A percentile compares a stretch with the other conserved stretches of the same genome.
phyloP scores from a whole-genome alignment of 2,113 vertebrate species.

The Pelmatolapia mariae region DNA sequence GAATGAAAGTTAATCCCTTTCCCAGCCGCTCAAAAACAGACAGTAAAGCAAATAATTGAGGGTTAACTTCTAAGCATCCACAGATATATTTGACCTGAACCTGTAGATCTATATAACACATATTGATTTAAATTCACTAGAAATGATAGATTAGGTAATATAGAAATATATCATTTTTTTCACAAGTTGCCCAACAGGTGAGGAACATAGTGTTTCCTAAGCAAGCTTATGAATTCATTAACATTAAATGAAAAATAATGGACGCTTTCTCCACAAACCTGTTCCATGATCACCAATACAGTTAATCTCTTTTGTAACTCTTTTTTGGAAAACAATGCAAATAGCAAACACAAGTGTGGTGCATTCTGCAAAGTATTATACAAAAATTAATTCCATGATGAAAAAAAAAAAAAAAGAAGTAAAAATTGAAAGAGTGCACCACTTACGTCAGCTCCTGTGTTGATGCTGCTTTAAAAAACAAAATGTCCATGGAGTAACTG shows the following conservation, averaged over 20 bases:
- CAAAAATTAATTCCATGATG: background rate
- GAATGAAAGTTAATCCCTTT: background rate
- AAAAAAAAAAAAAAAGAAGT: background rate
- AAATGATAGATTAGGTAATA: background rate
- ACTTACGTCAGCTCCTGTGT: conserved; percentile 51
- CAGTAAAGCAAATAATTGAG: background rate
- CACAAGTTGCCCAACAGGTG: background rate
- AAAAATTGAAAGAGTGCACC: background rate
- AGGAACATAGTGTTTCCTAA: background rate
- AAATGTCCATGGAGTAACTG: conserved; percentile 38
- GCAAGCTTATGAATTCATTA: background rate
- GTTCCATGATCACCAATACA: background rate
- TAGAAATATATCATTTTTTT: background rate
- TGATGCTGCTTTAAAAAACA: conserved; percentile 26
- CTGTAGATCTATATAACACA: background rate
- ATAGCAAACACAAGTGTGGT: background rate
- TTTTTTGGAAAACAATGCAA: background rate
- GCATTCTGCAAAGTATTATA: background rate
- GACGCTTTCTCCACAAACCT: background rate
- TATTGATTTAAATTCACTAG: background rate
- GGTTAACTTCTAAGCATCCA: background rate
- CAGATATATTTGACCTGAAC: background rate
- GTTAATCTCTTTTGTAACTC: background rate
- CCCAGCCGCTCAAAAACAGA: background rate
- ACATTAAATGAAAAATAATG: background rate